Percentiles rank a stretch among this genome's conserved stretches.
phyloP scores from a whole-genome alignment of 2,113 vertebrate genomes.

The Hemichromis elongatus region DNA sequence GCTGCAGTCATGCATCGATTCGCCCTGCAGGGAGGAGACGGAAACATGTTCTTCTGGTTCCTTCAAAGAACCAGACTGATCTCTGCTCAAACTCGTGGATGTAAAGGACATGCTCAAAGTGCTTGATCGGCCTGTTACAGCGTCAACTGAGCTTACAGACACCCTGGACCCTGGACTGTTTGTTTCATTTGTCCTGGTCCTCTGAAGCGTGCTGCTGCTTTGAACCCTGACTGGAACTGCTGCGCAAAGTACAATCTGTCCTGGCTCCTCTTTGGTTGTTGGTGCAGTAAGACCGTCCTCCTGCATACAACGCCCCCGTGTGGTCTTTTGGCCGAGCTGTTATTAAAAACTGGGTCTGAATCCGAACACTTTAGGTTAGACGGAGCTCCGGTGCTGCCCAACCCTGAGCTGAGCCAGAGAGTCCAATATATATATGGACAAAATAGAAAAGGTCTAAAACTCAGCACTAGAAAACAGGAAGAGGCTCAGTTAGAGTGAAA shows the following conservation, averaged over 20 bases:
- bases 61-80: too few relatives aligned
- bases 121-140: neutral
- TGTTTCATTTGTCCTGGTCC: neutral
- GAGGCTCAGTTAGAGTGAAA: neutral
- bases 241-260: neutral
- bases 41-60: too few relatives aligned
- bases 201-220: neutral
- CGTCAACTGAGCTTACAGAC: neutral
- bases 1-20: neutral
- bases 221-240: conserved; percentile 3
- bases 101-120: neutral
- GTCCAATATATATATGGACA: neutral
- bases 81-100: neutral
- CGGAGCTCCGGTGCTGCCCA: neutral
- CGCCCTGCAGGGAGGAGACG: neutral
- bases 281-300: neutral
- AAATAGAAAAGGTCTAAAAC: neutral
- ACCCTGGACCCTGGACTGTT: neutral
- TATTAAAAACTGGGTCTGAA: neutral
- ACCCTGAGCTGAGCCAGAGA: neutral
- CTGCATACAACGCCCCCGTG: neutral
- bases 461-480: neutral
- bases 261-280: neutral
- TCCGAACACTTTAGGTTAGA: neutral
- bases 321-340: neutral